Conservation (phyloP, 2,797 vertebrate species). For the Crenichthys baileyi region DNA sequence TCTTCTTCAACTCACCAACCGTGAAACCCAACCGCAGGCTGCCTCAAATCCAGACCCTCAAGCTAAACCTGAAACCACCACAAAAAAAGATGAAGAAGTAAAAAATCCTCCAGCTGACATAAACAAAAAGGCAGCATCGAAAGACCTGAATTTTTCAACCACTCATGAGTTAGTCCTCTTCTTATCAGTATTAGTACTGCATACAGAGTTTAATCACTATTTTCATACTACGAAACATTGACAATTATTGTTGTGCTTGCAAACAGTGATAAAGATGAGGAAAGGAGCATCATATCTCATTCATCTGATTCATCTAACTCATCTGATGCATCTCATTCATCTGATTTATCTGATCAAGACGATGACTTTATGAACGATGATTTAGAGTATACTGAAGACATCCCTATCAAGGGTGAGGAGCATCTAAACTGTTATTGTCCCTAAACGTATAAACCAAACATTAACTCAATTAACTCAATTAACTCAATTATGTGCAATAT, state of each 20-base stretch:
- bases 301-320: slow-evolving; percentile 24
- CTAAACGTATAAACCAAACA: neutral
- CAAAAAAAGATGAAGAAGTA: neutral
- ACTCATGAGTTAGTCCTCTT: slow-evolving; percentile 35
- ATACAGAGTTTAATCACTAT: neutral
- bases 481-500: neutral
- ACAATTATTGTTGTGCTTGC: slow-evolving; percentile 18
- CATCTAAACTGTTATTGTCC: neutral
- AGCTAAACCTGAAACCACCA: neutral
- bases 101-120: neutral
- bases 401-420: slow-evolving; percentile 71
- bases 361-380: slow-evolving; percentile 23
- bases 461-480: neutral
- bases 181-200: neutral
- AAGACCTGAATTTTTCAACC: slow-evolving; percentile 7
- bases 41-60: slow-evolving; percentile 9
- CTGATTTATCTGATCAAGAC: slow-evolving; percentile 30
- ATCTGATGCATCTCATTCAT: neutral
- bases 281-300: neutral
- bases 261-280: slow-evolving; percentile 43
- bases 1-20: slow-evolving; percentile 1
- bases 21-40: slow-evolving; percentile 11
- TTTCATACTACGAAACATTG: neutral
- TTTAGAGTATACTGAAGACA: slow-evolving; percentile 24
- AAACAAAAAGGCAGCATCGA: neutral